Evolutionary conservation across 1,140 invertebrate genomes (phyloP).

Genomic region (Lucilia sericata): DNA sequence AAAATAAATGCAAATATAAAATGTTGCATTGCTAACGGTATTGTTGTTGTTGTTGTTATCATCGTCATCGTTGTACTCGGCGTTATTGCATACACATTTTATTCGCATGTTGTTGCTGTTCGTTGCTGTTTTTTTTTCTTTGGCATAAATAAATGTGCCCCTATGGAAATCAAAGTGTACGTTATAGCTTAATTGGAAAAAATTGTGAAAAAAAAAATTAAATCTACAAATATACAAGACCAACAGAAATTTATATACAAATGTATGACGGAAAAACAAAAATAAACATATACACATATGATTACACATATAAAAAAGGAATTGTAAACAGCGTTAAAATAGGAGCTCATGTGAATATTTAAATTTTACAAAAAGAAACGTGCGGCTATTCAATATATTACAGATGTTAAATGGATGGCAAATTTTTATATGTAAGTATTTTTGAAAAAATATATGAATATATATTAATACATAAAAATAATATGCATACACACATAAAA

Average conservation of each 20-base stretch:
- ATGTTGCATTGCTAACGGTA: neutral
- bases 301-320: neutral
- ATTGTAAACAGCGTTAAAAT: neutral
- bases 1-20: neutral
- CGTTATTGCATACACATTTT: neutral
- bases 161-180: slow-evolving; percentile 39
- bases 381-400: neutral
- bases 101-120: slow-evolving; percentile 13
- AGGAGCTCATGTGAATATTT: neutral
- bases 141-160: slow-evolving; percentile 36
- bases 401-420: slow-evolving; percentile 11
- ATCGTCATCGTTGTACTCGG: neutral
- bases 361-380: neutral
- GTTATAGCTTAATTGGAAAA: slow-evolving; percentile 33
- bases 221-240: slow-evolving; percentile 1
- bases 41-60: neutral
- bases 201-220: slow-evolving; percentile 13
- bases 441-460: neutral
- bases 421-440: slow-evolving; percentile 5
- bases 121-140: slow-evolving; percentile 16
- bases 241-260: neutral
- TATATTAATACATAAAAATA: neutral
- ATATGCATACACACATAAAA: too few species aligned
- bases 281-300: neutral
- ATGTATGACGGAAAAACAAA: neutral